Conservation (phyloP, 2,797 vertebrate genomes). For the Lophura swinhoii region DNA sequence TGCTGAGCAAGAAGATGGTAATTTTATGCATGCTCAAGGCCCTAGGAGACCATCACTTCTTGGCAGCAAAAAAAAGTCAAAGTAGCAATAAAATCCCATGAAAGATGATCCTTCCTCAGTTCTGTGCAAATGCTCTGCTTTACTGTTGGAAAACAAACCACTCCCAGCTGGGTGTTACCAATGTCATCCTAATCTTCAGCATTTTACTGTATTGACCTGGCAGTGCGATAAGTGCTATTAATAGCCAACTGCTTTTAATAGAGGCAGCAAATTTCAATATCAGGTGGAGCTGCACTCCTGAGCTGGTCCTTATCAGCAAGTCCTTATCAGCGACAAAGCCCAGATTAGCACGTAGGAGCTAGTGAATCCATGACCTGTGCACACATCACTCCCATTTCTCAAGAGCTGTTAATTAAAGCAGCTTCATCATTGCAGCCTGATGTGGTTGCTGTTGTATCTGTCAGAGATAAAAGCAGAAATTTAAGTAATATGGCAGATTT, state of each 20-base stretch:
- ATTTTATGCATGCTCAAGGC: neutral
- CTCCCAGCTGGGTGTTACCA: neutral
- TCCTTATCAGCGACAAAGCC: neutral
- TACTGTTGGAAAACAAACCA: neutral
- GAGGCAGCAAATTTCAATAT: neutral
- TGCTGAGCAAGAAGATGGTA: neutral
- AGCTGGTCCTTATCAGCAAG: neutral
- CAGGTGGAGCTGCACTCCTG: rapidly evolving
- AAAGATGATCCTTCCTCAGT: neutral
- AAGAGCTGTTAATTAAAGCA: neutral
- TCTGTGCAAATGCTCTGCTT: neutral
- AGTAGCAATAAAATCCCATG: neutral
- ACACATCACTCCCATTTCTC: neutral
- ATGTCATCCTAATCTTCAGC: rapidly evolving
- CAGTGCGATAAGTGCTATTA: neutral
- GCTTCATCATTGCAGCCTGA: neutral
- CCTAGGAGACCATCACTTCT: neutral
- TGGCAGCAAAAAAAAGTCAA: neutral
- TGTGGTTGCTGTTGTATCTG: neutral
- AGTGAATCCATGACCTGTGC: neutral
- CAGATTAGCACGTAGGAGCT: neutral
- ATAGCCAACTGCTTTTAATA: neutral
- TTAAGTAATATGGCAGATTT: neutral
- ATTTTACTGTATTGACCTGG: rapidly evolving
- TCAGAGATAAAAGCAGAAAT: neutral